phyloP scores from a whole-genome alignment of 2,113 vertebrate genomes.

The Leptocoma aspasia region DNA sequence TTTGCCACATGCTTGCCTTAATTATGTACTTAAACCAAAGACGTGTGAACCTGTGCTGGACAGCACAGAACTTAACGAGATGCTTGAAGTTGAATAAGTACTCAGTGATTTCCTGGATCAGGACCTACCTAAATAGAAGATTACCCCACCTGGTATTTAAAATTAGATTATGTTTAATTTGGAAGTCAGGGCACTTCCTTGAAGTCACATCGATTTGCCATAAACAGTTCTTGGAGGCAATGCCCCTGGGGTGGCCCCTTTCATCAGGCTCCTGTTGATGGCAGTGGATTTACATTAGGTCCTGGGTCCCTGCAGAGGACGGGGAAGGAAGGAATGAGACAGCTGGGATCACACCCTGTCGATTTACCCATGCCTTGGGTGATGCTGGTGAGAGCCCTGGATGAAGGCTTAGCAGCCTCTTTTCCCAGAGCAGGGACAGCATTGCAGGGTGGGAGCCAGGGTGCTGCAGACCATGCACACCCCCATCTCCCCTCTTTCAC shows the following conservation, averaged over 20 bases:
- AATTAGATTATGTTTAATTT: not conserved
- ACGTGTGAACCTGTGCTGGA: not conserved
- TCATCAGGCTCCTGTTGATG: not conserved
- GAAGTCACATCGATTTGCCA: not conserved
- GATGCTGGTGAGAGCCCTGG: not conserved
- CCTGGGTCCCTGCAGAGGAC: not conserved
- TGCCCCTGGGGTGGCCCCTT: not conserved
- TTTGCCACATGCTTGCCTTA: slow-evolving; percentile 39
- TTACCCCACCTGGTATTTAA: slow-evolving; percentile 26
- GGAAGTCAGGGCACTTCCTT: not conserved
- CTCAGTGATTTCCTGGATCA: slow-evolving; percentile 40
- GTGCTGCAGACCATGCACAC: not conserved
- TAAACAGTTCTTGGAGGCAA: not conserved
- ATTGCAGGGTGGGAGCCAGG: not conserved
- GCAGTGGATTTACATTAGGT: not conserved
- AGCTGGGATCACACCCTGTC: not conserved
- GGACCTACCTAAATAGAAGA: slow-evolving; percentile 5
- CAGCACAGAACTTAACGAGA: not conserved
- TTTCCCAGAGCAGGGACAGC: not conserved
- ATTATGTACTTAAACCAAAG: slow-evolving; percentile 39
- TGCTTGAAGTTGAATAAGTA: not conserved
- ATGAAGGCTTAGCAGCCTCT: not conserved
- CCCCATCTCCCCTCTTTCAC: not conserved
- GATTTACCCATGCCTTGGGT: not conserved
- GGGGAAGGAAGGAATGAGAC: not conserved